Evolutionary conservation across 1,140 invertebrate genomes (phyloP), one percentile per base, ranked within the genome.

Genomic region (Trigoniulus corallinus): DNA sequence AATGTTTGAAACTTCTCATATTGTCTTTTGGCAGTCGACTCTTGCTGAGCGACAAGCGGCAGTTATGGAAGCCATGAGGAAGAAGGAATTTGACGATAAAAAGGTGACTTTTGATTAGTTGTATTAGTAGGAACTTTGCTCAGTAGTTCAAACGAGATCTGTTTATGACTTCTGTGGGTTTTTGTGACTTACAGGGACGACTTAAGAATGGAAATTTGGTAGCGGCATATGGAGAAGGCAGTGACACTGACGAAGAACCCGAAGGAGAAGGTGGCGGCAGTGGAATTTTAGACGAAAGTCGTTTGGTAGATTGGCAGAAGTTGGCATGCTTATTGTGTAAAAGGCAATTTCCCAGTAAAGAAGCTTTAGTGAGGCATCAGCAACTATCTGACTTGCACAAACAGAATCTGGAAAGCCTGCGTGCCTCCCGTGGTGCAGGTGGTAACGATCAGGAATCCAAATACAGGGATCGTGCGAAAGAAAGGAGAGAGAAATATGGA

Each of bases 321-420:
- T 63, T 96, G 15, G 88, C 91, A 0, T 99, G 95, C 67, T 69
- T 97, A 3, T 68, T 99, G 0, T 99, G 95, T 64, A 97, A 97
- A 67, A 71, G 95, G 50, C 85, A 89, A 62, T 95, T 98, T 61
- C 81, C 84, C 23, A 91, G 81, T 39, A 77, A 79, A 53, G 93
- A 98, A 53, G 81, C 82, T 1, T 71, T 98, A 3, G 70, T 39
- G 44, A 67, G 93, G 61, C 95, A 99, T 67, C 79, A 85, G 50
- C 83, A 92, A 54, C 70, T 96, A 53, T 98, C 94, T 1, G 85
- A 94, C 54, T 72, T 99, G 29, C 95, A 99, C 61, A 95, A 94
- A 63, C 83, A 91, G 62, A 97, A 96, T 68, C 63, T 95, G 23
- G 80, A 81, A 56, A 76, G 53, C 25, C 54, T 68, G 7, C 55